phyloP scores from a whole-genome alignment of 2,888 invertebrate species.

The Drosophila conformis region DNA sequence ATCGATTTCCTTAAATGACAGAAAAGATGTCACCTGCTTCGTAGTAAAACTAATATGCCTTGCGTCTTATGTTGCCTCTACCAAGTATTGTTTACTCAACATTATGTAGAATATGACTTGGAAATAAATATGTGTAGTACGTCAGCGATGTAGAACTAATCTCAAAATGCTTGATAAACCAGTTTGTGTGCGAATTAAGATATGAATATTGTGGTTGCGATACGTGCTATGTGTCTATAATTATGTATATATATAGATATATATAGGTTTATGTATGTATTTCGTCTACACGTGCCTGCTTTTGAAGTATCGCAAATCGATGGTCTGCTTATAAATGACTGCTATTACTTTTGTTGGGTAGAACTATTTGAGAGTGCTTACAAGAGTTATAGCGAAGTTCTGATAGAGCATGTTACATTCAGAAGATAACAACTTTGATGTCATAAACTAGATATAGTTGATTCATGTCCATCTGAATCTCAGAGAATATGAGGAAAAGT shows the following conservation, averaged over 20 bases:
- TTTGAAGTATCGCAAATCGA: constrained; percentile 24
- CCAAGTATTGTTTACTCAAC: constrained; percentile 7
- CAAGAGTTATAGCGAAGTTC: neutral
- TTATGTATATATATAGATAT: neutral
- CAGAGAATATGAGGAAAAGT: neutral
- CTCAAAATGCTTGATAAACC: constrained; percentile 43
- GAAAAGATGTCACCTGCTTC: neutral
- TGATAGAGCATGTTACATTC: neutral
- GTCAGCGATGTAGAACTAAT: constrained; percentile 37
- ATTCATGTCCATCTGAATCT: neutral
- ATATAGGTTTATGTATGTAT: constrained; percentile 5
- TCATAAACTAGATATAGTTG: neutral
- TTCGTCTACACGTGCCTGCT: constrained; percentile 42
- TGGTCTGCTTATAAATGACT: constrained; percentile 24
- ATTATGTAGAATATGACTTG: constrained; percentile 11
- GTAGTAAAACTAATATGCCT: neutral
- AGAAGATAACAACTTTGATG: neutral
- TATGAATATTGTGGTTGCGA: constrained; percentile 7
- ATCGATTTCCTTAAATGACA: neutral
- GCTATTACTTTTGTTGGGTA: neutral
- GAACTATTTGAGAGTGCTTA: neutral
- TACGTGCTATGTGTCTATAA: neutral
- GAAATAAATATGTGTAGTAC: constrained; percentile 13
- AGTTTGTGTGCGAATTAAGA: constrained; percentile 42
- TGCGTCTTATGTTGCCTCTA: neutral